Percentiles rank a stretch among this genome's conserved stretches.
phyloP scores from a whole-genome alignment of 2,888 invertebrate species.

The Tetheella fluctuosa region DNA sequence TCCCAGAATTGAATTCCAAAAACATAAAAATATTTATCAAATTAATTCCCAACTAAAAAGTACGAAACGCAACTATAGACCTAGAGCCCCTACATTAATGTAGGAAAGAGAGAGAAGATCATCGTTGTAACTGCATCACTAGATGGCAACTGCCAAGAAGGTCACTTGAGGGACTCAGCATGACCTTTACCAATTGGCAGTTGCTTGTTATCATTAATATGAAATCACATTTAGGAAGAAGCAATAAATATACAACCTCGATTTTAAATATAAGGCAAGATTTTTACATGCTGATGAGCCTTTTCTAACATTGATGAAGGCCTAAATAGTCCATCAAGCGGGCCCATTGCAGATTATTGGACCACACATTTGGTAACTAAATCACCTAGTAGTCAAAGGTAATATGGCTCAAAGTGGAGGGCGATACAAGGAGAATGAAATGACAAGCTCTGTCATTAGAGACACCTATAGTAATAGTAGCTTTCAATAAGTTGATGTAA shows the following conservation, averaged over 20 bases:
- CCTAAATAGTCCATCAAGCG: too few species aligned
- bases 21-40: neutral
- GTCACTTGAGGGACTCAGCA: slow-evolving; percentile 40
- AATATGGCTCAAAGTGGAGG: too few species aligned
- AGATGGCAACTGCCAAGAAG: slow-evolving; percentile 35
- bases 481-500: neutral
- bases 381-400: too few species aligned
- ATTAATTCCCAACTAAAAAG: neutral
- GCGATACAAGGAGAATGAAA: too few species aligned
- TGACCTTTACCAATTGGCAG: slow-evolving; percentile 38
- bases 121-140: slow-evolving; percentile 30
- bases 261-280: neutral
- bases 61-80: slow-evolving; percentile 9
- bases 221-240: slow-evolving; percentile 23
- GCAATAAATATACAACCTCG: neutral
- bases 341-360: too few species aligned
- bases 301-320: too few species aligned
- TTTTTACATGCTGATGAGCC: too few species aligned
- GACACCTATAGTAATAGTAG: too few species aligned
- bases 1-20: too few species aligned
- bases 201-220: slow-evolving; percentile 37
- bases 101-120: slow-evolving; percentile 14
- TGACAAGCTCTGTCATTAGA: too few species aligned
- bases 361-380: too few species aligned
- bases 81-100: slow-evolving; percentile 11